phyloP scores from a whole-genome alignment of 2,797 vertebrate genomes.

The Apodemus agrarius region DNA sequence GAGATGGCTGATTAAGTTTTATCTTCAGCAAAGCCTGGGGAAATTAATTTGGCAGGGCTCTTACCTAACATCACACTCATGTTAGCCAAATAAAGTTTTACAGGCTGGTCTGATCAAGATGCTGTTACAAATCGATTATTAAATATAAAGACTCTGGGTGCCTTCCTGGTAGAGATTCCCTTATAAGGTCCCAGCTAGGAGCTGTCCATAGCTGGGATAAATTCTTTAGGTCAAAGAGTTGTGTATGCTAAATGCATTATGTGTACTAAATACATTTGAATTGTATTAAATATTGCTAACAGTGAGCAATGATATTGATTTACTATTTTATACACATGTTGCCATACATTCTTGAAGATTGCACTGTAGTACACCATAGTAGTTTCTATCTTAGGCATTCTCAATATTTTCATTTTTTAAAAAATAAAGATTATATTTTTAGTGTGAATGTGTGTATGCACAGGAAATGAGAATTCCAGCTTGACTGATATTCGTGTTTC shows the following conservation, averaged over 20 bases:
- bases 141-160: neutral
- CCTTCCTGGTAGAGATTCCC: neutral
- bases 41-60: conserved; percentile 36
- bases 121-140: neutral
- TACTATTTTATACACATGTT: neutral
- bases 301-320: neutral
- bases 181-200: neutral
- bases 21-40: conserved; percentile 12
- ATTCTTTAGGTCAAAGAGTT: no score
- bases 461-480: neutral
- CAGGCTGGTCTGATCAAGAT: neutral
- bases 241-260: neutral
- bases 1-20: conserved; percentile 44
- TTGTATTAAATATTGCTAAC: neutral
- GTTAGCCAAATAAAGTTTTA: neutral
- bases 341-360: neutral
- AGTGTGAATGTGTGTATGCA: neutral
- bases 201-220: neutral
- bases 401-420: neutral
- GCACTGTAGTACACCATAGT: neutral
- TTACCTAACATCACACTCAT: neutral
- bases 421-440: neutral
- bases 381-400: neutral
- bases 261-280: neutral
- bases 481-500: neutral